These are phyloP conservation scores for Drosophila nigrodunni DNA, from an alignment of 1,140 invertebrate species.

Conservation along the genomic window DNA sequence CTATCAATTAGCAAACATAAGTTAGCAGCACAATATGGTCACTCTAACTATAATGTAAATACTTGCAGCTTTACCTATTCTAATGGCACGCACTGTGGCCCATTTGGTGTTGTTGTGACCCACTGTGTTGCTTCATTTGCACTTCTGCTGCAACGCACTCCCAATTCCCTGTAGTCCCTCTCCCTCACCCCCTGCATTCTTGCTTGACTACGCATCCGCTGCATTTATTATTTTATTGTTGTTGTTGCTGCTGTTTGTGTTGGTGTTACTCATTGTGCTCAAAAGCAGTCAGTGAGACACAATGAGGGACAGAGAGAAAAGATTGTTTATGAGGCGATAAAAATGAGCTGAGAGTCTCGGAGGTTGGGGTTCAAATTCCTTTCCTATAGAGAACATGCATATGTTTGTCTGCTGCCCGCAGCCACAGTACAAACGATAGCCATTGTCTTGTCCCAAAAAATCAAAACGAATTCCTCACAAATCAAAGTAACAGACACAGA, in stretches of 20 bases:
- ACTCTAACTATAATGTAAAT: background rate
- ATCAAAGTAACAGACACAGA: background rate
- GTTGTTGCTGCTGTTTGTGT: conserved; percentile 23
- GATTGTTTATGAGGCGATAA: conserved; percentile 55
- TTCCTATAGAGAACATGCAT: conserved; percentile 22
- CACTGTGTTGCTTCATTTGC: conserved; percentile 41
- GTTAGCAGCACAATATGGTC: background rate
- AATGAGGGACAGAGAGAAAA: conserved; percentile 30
- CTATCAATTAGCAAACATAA: conserved; percentile 5
- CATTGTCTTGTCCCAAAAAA: conserved; percentile 41
- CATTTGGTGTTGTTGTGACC: background rate
- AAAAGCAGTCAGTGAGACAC: conserved; percentile 29
- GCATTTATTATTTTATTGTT: conserved; percentile 34
- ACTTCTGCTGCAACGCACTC: conserved; percentile 28
- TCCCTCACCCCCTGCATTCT: conserved; percentile 20
- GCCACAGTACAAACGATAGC: conserved; percentile 24
- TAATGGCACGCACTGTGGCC: conserved; percentile 6
- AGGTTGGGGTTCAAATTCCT: conserved; percentile 39
- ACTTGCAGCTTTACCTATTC: conserved; percentile 9
- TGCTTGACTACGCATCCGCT: conserved; percentile 43
- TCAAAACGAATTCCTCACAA: background rate
- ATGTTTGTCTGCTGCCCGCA: conserved; percentile 11
- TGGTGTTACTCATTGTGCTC: conserved; percentile 32
- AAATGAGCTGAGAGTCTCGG: conserved; percentile 17
- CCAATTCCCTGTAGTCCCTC: background rate